phyloP scores from a whole-genome alignment of 1,140 invertebrate species.

The Trachymyrmex cornetzi region DNA sequence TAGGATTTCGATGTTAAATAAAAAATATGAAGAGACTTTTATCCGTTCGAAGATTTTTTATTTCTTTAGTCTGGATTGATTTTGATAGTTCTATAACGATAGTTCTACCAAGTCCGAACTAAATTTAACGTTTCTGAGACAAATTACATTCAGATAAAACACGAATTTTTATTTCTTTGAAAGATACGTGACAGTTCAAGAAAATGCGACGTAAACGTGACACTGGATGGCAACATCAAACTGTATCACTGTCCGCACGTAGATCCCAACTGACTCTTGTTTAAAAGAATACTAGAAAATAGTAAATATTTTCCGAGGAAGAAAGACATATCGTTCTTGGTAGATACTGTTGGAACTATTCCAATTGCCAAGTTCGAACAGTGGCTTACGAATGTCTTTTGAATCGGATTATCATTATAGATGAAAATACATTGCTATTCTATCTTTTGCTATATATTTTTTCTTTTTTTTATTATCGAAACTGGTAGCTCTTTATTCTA shows the following conservation, averaged over 20 bases:
- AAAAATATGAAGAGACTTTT: neutral
- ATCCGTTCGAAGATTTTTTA: neutral
- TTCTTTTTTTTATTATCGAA: neutral
- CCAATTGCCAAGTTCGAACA: slow-evolving; percentile 78
- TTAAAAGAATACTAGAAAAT: slow-evolving; percentile 73
- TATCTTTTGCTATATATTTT: neutral
- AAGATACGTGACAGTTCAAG: slow-evolving; percentile 28
- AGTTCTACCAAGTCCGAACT: neutral
- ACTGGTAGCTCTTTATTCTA: neutral
- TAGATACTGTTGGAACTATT: slow-evolving; percentile 76
- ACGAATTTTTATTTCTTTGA: neutral
- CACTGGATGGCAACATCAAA: slow-evolving; percentile 4
- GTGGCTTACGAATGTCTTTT: slow-evolving; percentile 76
- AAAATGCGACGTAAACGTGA: slow-evolving; percentile 23
- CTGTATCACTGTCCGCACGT: slow-evolving; percentile 34
- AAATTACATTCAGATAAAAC: neutral
- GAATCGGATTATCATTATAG: slow-evolving; percentile 54
- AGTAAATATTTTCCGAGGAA: slow-evolving; percentile 78
- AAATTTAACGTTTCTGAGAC: neutral
- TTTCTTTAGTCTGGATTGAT: neutral
- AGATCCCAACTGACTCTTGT: neutral
- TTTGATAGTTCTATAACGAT: too few relatives aligned
- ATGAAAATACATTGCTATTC: slow-evolving; percentile 16
- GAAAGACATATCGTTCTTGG: slow-evolving; percentile 66
- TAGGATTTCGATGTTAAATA: neutral